These are phyloP conservation scores for Parnassius mnemosyne DNA, from an alignment of 2,888 invertebrate species.

Conservation along the genomic window DNA sequence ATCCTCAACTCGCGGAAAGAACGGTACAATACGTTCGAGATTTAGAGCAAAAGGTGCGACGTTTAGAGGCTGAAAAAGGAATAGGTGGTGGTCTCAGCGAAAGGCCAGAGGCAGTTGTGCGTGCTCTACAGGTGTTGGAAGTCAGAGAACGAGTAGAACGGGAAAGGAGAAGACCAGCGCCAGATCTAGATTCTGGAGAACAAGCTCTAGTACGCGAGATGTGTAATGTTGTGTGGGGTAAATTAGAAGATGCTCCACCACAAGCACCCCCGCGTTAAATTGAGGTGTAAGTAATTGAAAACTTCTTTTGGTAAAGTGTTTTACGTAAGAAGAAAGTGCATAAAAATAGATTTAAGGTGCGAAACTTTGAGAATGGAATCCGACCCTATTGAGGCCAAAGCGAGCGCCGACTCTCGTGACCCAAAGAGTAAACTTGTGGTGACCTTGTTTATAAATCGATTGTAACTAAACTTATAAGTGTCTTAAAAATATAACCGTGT, in stretches of 20 bases:
- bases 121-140: conserved; percentile 95
- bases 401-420: conserved; percentile 61
- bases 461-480: conserved; percentile 42
- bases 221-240: conserved; percentile 97
- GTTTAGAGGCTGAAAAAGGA: conserved; percentile 92
- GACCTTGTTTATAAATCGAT: conserved; percentile 63
- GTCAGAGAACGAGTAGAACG: conserved; percentile 93
- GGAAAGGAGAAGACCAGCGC: conserved; percentile 80
- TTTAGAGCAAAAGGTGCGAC: conserved; percentile 92
- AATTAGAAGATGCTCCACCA: conserved; percentile 91
- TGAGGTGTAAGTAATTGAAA: neutral
- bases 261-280: conserved; percentile 66
- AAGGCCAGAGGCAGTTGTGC: conserved; percentile 94
- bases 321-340: conserved; percentile 31
- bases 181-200: conserved; percentile 91
- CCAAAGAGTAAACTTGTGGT: conserved; percentile 57
- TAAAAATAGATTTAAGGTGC: conserved; percentile 50
- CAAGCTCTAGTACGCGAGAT: conserved; percentile 96
- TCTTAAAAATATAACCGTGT: conserved; percentile 14
- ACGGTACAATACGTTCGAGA: conserved; percentile 95
- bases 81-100: conserved; percentile 84
- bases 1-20: conserved; percentile 86
- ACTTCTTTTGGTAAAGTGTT: conserved; percentile 22
- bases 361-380: conserved; percentile 60
- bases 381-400: conserved; percentile 68